These are phyloP conservation scores for Xylota sylvarum DNA, from an alignment of 2,888 invertebrate genomes.

Conservation along the genomic window DNA sequence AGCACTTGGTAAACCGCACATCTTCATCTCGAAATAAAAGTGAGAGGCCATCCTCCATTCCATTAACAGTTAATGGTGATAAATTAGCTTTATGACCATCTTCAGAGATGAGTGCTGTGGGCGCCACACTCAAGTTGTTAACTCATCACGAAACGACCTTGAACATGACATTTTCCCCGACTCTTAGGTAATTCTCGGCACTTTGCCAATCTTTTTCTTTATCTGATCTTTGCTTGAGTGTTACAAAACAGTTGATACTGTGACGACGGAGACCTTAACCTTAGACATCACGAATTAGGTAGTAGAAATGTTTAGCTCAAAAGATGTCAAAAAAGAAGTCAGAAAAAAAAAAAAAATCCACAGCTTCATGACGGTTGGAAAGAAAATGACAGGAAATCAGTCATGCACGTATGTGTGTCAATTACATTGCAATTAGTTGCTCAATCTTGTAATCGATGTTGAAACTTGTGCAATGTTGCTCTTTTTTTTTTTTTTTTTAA, in stretches of 20 bases:
- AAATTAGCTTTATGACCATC: conserved; percentile 60
- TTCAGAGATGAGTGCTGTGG: conserved; percentile 54
- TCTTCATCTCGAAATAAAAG: conserved; percentile 37
- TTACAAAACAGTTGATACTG: conserved; percentile 33
- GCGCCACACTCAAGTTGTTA: conserved; percentile 38
- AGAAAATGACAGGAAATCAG: conserved; percentile 63
- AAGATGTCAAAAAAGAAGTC: conserved; percentile 23
- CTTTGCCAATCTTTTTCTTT: conserved; percentile 16
- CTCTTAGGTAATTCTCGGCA: conserved; percentile 38
- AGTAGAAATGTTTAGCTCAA: conserved; percentile 27
- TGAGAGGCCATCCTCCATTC: conserved; percentile 61
- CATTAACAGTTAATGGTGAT: conserved; percentile 65
- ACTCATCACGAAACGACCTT: conserved; percentile 66
- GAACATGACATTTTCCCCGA: conserved; percentile 69
- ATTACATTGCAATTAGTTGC: conserved; percentile 75
- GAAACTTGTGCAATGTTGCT: conserved; percentile 60
- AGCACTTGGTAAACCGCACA: conserved; percentile 29
- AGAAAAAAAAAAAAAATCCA: neutral
- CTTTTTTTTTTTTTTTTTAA: conserved; percentile 39
- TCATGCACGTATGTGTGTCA: conserved; percentile 71
- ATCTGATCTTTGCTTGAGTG: conserved; percentile 18
- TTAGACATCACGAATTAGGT: conserved; percentile 51
- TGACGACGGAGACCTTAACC: conserved; percentile 57
- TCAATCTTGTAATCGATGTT: conserved; percentile 54
- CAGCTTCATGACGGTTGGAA: conserved; percentile 5